Evolutionary conservation across 2,888 invertebrate species (phyloP), one percentile per base, ranked within the genome.

Genomic region (Omphaloscelis lunosa): DNA sequence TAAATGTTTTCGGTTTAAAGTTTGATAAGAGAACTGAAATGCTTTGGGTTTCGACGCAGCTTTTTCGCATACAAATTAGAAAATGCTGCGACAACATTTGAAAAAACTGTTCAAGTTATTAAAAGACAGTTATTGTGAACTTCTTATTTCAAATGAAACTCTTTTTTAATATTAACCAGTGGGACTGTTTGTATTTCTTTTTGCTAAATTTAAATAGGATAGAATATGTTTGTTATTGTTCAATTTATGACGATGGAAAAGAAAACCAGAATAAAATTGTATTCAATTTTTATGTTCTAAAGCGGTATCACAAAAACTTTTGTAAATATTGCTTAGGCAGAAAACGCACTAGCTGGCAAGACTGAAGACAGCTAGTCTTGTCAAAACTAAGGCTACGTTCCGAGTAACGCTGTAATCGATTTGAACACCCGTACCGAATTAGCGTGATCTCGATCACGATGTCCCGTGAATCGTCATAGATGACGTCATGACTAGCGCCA

Each of bases 1-100:
- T 89, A 86, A 88, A 89, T 87, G 86, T 88, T 90, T 90, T 86
- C 82, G 89, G 89, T 85, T 82, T 82, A 68, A 79, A 77, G 39
- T 78, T 70, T 83, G 77, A 77, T 75, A 75, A 80, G 82, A 71
- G 48, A 69, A 72, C 48, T 72, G 58, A 86, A 86, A 79, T 74
- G 51, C 68, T 58, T 77, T 74, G 48, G 23, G 71, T 62, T 75
- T 29, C 27, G 29, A 20, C 39, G 86, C 62, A 70, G 73, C 63
- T 48, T 59, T 77, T 83, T 75, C 84, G 80, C 58, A 71, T 72
- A 86, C 80, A 80, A 77, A 84, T 77, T 80, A 75, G 73, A 83
- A 75, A 80, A 61, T 48, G 73, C 78, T 82, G 82, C 58, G 67
- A 71, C 56, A 70, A 72, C 23, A 53, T 66, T 62, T n/a, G 29